phyloP scores from a whole-genome alignment of 2,888 invertebrate genomes.

The Thelaira solivaga region DNA sequence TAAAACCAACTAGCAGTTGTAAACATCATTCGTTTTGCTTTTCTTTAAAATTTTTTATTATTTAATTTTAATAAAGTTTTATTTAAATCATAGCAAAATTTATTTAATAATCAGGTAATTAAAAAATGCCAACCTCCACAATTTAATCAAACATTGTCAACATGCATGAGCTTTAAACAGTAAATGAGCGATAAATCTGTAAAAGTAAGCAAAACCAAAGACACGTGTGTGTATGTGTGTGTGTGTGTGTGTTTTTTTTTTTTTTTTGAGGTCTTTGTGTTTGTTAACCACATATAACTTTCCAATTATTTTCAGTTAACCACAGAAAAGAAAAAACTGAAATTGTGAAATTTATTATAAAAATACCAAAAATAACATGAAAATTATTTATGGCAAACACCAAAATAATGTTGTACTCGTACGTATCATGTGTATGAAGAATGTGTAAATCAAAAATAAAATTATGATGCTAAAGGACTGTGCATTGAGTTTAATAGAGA shows the following conservation, averaged over 20 bases:
- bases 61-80: background rate
- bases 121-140: conserved; percentile 8
- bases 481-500: background rate
- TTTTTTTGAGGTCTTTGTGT: conserved; percentile 41
- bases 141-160: conserved; percentile 39
- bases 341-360: conserved; percentile 59
- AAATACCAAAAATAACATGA: conserved; percentile 56
- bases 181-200: conserved; percentile 13
- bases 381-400: conserved; percentile 54
- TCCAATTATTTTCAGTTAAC: conserved; percentile 60
- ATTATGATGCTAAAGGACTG: background rate
- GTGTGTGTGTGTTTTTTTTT: background rate
- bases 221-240: background rate
- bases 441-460: conserved; percentile 25
- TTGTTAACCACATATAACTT: conserved; percentile 60
- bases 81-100: background rate
- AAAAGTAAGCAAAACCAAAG: background rate
- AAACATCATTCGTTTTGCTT: no score
- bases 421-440: no score
- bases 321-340: conserved; percentile 57
- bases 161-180: conserved; percentile 11
- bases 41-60: no score
- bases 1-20: no score
- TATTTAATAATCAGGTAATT: conserved; percentile 15
- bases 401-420: conserved; percentile 16